phyloP scores from a whole-genome alignment of 2,888 invertebrate species.

The Melinaea menophilus region DNA sequence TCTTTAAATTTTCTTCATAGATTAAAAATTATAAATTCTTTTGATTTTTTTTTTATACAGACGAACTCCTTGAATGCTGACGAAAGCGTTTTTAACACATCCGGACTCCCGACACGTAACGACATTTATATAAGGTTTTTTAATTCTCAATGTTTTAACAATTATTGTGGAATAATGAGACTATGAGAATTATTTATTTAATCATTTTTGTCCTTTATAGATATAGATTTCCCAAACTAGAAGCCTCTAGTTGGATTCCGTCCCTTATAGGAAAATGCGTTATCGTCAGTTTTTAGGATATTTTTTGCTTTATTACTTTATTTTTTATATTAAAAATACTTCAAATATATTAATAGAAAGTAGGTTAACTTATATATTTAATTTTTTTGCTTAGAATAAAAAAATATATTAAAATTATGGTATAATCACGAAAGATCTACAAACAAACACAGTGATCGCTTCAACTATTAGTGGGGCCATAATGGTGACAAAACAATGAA shows the following conservation, averaged over 20 bases:
- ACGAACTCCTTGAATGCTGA: constrained; percentile 71
- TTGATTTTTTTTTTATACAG: constrained; percentile 62
- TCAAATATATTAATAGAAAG: too few species aligned
- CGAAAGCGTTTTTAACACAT: constrained; percentile 52
- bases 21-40: constrained; percentile 20
- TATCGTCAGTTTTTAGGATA: neutral
- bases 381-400: too few species aligned
- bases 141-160: constrained; percentile 33
- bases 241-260: constrained; percentile 25
- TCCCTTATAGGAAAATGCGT: constrained; percentile 14
- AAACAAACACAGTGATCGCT: too few species aligned
- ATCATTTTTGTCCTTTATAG: constrained; percentile 17
- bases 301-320: neutral
- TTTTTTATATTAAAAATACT: too few species aligned
- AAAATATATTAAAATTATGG: too few species aligned
- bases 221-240: constrained; percentile 17
- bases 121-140: constrained; percentile 51
- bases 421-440: too few species aligned
- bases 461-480: too few species aligned
- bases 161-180: constrained; percentile 29
- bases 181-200: constrained; percentile 31
- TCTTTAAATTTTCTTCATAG: constrained; percentile 2
- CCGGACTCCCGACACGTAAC: constrained; percentile 51
- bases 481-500: too few species aligned
- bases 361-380: too few species aligned